A percentile compares a stretch with the other conserved stretches of the same genome.
Conservation (phyloP, 2,888 invertebrate species). For the Resseliella maxima region DNA sequence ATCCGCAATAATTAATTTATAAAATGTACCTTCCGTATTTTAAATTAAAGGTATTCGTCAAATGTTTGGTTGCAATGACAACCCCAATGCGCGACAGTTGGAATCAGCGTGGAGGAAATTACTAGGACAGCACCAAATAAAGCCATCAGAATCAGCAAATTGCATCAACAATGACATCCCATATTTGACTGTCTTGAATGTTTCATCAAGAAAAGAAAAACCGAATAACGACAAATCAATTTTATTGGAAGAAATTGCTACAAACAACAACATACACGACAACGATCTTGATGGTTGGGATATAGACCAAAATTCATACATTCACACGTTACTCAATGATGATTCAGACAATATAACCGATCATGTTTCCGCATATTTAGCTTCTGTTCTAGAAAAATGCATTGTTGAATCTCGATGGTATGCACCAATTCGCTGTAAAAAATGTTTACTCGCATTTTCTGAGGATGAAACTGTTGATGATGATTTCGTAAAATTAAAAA, state of each 20-base stretch:
- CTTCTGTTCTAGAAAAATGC: not conserved
- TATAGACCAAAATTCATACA: not conserved
- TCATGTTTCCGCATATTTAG: not conserved
- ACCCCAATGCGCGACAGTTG: not conserved
- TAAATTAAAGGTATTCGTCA: not conserved
- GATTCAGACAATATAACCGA: not conserved
- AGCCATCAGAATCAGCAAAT: not conserved
- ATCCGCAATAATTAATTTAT: no score
- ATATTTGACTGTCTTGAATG: not conserved
- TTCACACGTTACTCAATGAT: no score
- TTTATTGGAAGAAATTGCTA: no score
- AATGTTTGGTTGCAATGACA: slow-evolving; percentile 34
- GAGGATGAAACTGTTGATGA: not conserved
- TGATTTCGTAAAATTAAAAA: not conserved
- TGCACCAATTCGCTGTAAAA: not conserved
- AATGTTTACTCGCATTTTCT: not conserved
- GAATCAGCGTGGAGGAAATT: slow-evolving; percentile 7
- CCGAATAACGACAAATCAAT: no score
- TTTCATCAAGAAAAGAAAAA: not conserved
- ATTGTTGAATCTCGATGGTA: slow-evolving; percentile 3
- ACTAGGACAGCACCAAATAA: not conserved
- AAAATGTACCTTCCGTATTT: not conserved
- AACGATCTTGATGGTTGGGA: not conserved
- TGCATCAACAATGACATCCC: not conserved
- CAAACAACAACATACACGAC: no score